phyloP scores from a whole-genome alignment of 2,888 invertebrate genomes.

The Achlya flavicornis region DNA sequence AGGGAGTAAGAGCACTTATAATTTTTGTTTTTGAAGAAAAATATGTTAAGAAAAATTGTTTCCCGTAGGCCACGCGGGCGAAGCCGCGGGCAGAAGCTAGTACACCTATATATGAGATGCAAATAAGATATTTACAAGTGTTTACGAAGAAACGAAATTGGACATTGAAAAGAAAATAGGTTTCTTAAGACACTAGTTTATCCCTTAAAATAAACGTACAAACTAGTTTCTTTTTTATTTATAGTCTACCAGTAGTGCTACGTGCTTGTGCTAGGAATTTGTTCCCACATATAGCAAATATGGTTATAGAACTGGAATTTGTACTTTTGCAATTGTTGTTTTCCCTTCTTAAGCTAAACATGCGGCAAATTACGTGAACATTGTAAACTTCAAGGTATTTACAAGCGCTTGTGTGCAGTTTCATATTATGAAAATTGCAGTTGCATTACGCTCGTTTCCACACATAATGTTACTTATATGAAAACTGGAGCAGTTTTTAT shows the following conservation, averaged over 20 bases:
- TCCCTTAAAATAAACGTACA: neutral
- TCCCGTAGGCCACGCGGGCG: too few species aligned
- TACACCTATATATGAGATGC: too few species aligned
- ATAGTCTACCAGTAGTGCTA: neutral
- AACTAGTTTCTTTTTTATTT: too few species aligned
- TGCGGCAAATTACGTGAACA: neutral
- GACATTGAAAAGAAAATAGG: neutral
- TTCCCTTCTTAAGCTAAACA: neutral
- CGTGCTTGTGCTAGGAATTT: neutral
- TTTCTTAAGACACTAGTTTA: neutral
- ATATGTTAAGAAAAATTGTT: too few species aligned
- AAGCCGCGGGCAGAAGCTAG: too few species aligned
- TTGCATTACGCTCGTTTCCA: neutral
- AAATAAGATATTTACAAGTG: neutral
- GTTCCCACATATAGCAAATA: neutral
- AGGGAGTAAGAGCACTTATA: too few species aligned
- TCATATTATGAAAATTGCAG: slow-evolving; percentile 2
- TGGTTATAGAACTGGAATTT: neutral
- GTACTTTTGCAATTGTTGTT: neutral
- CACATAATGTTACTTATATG: neutral
- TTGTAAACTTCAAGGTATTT: slow-evolving; percentile 2
- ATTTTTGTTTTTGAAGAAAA: too few species aligned
- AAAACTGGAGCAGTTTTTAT: neutral
- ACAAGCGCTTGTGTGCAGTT: slow-evolving; percentile 1
- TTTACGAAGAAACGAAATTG: neutral